Evolutionary conservation across 2,888 invertebrate species (phyloP).

Genomic region (Byasa hedistus): DNA sequence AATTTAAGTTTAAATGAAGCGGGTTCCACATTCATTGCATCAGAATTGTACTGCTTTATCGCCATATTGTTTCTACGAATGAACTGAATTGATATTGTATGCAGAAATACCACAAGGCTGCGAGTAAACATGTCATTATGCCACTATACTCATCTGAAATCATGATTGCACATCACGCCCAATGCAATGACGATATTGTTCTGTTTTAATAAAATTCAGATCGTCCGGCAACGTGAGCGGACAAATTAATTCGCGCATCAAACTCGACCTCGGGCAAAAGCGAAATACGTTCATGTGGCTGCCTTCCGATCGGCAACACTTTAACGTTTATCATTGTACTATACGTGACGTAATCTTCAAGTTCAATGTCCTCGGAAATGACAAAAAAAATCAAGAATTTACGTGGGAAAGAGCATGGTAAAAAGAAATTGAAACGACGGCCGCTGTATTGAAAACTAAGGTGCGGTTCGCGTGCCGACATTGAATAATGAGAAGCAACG

Average conservation of each 20-base stretch:
- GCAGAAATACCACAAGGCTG: slow-evolving; percentile 18
- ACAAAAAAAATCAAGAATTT: slow-evolving; percentile 28
- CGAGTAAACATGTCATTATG: slow-evolving; percentile 32
- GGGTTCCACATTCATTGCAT: background rate
- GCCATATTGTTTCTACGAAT: slow-evolving; percentile 14
- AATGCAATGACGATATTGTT: slow-evolving; percentile 25
- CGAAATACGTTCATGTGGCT: slow-evolving; percentile 21
- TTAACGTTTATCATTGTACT: background rate
- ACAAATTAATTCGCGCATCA: slow-evolving; percentile 13
- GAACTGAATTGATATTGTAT: slow-evolving; percentile 18
- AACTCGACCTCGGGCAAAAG: slow-evolving; percentile 28
- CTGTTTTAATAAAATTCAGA: slow-evolving; percentile 27
- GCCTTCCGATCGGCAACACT: slow-evolving; percentile 19
- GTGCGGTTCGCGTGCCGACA: slow-evolving; percentile 67
- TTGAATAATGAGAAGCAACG: slow-evolving; percentile 64
- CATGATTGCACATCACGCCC: slow-evolving; percentile 34
- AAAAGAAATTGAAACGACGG: slow-evolving; percentile 34
- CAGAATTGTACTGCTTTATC: slow-evolving; percentile 1
- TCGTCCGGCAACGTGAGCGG: slow-evolving; percentile 23
- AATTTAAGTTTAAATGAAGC: background rate
- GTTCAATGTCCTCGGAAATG: slow-evolving; percentile 23
- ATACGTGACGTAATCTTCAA: slow-evolving; percentile 24
- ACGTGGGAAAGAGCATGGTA: slow-evolving; percentile 32
- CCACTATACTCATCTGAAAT: slow-evolving; percentile 30
- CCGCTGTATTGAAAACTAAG: slow-evolving; percentile 43